Conservation (phyloP, 2,888 invertebrate species). For the Bugula neritina region DNA sequence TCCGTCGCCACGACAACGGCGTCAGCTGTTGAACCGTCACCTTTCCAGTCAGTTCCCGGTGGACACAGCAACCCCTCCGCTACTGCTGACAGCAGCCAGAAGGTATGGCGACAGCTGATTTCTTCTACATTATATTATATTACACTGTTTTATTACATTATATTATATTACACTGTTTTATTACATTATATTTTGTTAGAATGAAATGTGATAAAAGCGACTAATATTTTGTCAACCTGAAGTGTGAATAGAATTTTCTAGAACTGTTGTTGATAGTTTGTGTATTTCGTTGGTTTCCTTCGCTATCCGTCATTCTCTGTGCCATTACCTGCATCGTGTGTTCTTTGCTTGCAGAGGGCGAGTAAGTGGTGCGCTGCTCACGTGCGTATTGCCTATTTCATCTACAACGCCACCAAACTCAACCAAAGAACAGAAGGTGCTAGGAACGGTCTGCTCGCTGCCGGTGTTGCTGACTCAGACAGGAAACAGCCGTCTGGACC, state of each 20-base stretch:
- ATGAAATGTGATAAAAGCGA: background rate
- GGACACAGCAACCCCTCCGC: background rate
- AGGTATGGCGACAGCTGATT: background rate
- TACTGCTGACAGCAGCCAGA: background rate
- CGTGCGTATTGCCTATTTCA: slow-evolving; percentile 6
- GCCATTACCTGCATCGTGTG: background rate
- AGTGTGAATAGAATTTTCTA: background rate
- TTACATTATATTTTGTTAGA: background rate
- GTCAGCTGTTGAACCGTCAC: background rate
- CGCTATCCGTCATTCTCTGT: background rate
- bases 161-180: too few relatives aligned
- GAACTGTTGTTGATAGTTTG: background rate
- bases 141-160: too few relatives aligned
- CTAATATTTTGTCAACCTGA: background rate
- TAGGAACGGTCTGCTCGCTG: background rate
- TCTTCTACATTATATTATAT: too few relatives aligned
- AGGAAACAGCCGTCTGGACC: background rate
- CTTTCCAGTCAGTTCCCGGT: slow-evolving; percentile 18
- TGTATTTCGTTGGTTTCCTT: background rate
- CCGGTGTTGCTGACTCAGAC: background rate
- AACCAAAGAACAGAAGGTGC: background rate
- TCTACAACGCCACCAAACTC: background rate
- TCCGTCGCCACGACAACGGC: background rate
- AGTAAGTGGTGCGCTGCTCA: slow-evolving; percentile 22
- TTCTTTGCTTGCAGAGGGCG: background rate